Conservation (phyloP, 2,113 vertebrate genomes). For the Uropsilus gracilis region DNA sequence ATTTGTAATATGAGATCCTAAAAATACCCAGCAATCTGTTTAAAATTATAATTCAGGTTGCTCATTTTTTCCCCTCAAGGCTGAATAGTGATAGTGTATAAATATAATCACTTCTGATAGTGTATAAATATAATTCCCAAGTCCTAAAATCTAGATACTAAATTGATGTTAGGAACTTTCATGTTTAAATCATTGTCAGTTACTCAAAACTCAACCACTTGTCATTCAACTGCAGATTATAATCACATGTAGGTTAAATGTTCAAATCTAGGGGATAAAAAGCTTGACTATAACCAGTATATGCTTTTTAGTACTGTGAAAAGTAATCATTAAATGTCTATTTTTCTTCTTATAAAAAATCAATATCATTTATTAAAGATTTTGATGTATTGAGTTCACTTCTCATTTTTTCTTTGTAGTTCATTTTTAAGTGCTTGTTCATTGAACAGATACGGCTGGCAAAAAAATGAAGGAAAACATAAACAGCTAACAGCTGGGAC, state of each 20-base stretch:
- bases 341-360: slow-evolving; percentile 4
- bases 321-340: neutral
- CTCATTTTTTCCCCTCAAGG: neutral
- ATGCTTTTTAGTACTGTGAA: neutral
- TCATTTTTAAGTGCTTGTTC: neutral
- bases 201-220: neutral
- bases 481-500: too few relatives aligned
- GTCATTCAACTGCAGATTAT: neutral
- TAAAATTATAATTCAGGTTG: neutral
- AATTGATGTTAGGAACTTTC: neutral
- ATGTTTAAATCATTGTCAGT: neutral
- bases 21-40: neutral
- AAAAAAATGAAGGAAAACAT: too few relatives aligned
- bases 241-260: neutral
- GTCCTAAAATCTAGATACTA: neutral
- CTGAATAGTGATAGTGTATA: neutral
- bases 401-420: neutral
- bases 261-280: neutral
- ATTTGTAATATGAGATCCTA: neutral
- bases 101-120: neutral
- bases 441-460: too few relatives aligned
- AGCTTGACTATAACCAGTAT: neutral
- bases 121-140: neutral
- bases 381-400: neutral
- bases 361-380: neutral